These are phyloP conservation scores for Lycaon pictus DNA, from an alignment of 2,113 vertebrate genomes.

Conservation along the genomic window DNA sequence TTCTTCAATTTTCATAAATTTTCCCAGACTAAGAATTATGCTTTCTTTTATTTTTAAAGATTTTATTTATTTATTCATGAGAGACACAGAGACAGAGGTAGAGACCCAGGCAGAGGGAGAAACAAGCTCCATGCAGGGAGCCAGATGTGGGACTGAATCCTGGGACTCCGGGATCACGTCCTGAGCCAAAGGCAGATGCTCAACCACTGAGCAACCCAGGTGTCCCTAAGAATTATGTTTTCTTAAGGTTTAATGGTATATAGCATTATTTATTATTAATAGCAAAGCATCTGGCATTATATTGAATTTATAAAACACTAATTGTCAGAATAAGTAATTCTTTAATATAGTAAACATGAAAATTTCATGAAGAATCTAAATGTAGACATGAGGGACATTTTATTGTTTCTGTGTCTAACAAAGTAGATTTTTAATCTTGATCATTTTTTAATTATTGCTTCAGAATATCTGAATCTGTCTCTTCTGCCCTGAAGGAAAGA, in stretches of 20 bases:
- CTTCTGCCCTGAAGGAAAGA: background rate
- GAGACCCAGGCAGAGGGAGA: no score
- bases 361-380: constrained; percentile 60
- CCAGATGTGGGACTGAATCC: no score
- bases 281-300: constrained; percentile 44
- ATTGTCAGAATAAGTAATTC: constrained; percentile 51
- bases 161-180: no score
- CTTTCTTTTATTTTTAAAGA: background rate
- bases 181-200: no score
- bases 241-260: background rate
- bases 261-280: background rate
- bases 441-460: constrained; percentile 55
- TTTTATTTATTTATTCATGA: no score
- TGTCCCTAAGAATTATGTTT: background rate
- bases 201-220: no score
- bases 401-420: background rate
- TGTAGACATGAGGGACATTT: background rate
- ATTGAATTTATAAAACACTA: constrained; percentile 27
- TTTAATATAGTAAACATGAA: constrained; percentile 43
- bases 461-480: background rate
- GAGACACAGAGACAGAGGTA: no score
- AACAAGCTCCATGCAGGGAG: no score
- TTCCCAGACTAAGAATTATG: background rate
- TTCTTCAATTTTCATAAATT: constrained; percentile 41
- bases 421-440: constrained; percentile 45